A percentile compares a stretch with the other conserved stretches of the same genome.
Evolutionary conservation across 2,113 vertebrate genomes (phyloP).

Genomic region (Hippocampus guttulatus): DNA sequence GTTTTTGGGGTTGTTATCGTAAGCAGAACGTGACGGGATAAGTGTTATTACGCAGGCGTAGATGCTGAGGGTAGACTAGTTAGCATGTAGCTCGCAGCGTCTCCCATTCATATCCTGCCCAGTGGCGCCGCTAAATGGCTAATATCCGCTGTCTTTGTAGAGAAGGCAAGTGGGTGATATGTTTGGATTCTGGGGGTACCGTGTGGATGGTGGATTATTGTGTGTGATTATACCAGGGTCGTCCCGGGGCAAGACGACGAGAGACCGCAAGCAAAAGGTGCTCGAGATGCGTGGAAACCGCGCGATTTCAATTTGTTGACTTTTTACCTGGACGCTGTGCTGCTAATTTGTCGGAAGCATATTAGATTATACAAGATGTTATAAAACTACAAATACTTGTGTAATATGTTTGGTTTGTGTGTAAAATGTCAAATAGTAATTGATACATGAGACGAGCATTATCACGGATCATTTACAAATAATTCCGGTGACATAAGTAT

Average conservation of each 20-base stretch:
- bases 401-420: too few relatives aligned
- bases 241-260: background rate
- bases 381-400: too few relatives aligned
- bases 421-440: too few relatives aligned
- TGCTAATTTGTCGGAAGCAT: too few relatives aligned
- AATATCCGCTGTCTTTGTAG: slow-evolving; percentile 39
- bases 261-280: slow-evolving; percentile 11
- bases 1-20: background rate
- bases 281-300: slow-evolving; percentile 53
- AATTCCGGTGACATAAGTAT: too few relatives aligned
- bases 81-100: slow-evolving; percentile 58
- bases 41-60: background rate
- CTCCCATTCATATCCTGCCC: slow-evolving; percentile 72
- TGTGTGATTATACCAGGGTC: background rate
- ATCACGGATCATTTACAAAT: too few relatives aligned
- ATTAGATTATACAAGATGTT: background rate
- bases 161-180: slow-evolving; percentile 15
- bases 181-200: background rate
- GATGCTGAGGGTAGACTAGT: slow-evolving; percentile 38
- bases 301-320: slow-evolving; percentile 67
- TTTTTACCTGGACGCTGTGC: background rate
- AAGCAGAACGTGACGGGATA: background rate
- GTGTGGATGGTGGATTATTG: background rate
- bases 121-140: slow-evolving; percentile 57
- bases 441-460: too few relatives aligned